These are phyloP conservation scores for Denticeps clupeoides DNA, from an alignment of 2,797 vertebrate genomes.

Conservation along the genomic window DNA sequence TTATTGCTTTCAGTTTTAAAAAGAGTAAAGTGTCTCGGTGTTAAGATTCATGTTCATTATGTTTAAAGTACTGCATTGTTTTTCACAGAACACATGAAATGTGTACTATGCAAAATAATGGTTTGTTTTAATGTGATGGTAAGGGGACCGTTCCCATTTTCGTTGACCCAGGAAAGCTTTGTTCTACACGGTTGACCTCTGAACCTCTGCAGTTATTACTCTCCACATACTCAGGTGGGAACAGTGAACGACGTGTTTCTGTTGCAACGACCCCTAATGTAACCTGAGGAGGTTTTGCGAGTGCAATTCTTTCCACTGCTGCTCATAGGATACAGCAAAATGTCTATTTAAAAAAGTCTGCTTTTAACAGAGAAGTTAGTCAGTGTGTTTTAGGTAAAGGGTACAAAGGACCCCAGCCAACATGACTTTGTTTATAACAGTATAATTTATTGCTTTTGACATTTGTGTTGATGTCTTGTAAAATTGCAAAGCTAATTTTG, in stretches of 20 bases:
- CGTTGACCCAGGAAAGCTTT: slow-evolving; percentile 14
- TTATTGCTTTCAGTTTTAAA: too few species aligned
- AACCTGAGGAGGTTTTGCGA: slow-evolving; percentile 24
- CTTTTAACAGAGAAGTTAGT: slow-evolving; percentile 1
- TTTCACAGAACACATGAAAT: slow-evolving; percentile 14
- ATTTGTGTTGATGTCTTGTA: slow-evolving; percentile 76
- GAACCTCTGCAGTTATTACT: too few species aligned
- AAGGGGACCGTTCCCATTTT: neutral
- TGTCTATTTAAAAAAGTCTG: slow-evolving; percentile 15
- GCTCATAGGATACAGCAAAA: neutral
- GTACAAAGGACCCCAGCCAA: slow-evolving; percentile 32
- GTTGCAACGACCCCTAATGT: slow-evolving; percentile 21
- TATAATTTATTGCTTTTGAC: slow-evolving; percentile 89
- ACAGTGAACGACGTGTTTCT: neutral
- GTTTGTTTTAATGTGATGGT: neutral
- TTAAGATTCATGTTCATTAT: too few species aligned
- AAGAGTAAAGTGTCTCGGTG: too few species aligned
- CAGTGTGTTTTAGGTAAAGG: slow-evolving; percentile 40
- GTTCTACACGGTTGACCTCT: neutral
- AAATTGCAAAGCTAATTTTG: slow-evolving; percentile 55
- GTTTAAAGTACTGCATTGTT: too few species aligned
- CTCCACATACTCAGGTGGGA: too few species aligned
- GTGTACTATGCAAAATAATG: slow-evolving; percentile 1
- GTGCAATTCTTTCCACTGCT: slow-evolving; percentile 18
- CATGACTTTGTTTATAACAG: slow-evolving; percentile 70